Base-by-base conservation (phyloP, 2,888 invertebrate genomes). In the Drosophila buzzatii region DNA sequence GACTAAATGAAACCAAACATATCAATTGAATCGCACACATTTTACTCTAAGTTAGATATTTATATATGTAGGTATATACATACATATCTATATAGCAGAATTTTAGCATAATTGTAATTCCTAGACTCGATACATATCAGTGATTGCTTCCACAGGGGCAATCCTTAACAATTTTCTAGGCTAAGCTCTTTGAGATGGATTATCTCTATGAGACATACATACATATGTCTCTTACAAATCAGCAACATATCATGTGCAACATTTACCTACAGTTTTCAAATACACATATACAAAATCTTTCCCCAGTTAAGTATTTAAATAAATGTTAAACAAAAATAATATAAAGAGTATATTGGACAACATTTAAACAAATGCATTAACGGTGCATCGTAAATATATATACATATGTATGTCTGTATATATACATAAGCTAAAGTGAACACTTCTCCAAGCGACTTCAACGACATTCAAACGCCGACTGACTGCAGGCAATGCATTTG, bases 101-200 rank as follows among this genome's bases (percentile, higher is more conserved):
- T 59, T 69, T 72, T 72, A 69, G 69, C 55, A 60, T 53, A 72
- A 45, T 76, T 53, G n/a, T 44, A 51, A 53, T 45, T 58, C 45
- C 20, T 68, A 59, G 53, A 53, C 31, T 3, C 27, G 80, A 82
- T 60, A 85, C 85, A 85, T 89, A 89, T 85, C 90, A 87, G 76
- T 61, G 65, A 37, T 61, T 49, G 60, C 51, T 61, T 58, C 27
- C 41, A 33, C 65, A 33, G 70, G 41, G 55, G 56, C 84, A 61
- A 71, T 61, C 47, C 57, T 63, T 33, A 58, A 31, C 44, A 51
- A 52, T 51, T 51, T 33, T 35, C 42, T 55, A 55, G 55, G 41
- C 0, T 55, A 55, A 55, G 41, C 31, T 27, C 18, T 23, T 27
- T 41, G 42, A 20, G 56, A 27, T 56, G 16, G 18, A 20, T 9